A percentile compares a stretch with the other conserved stretches of the same genome.
Conservation (phyloP, 2,797 vertebrate species). For the Parambassis ranga region DNA sequence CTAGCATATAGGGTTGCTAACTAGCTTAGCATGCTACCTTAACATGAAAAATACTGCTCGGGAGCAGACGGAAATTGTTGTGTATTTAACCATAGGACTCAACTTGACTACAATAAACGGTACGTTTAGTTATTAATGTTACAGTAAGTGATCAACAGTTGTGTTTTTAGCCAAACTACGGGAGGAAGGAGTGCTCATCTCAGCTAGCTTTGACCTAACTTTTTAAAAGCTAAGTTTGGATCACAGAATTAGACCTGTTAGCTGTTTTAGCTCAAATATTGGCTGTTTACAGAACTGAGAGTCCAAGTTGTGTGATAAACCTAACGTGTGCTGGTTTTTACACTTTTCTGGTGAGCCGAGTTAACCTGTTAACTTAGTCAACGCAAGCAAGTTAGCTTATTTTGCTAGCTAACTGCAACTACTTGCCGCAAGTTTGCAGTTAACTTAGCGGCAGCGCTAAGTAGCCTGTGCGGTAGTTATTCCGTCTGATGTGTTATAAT, state of each 20-base stretch:
- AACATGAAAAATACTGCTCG: background rate
- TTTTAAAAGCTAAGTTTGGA: conserved; percentile 53
- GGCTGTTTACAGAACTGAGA: rapidly evolving
- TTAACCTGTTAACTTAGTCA: conserved; percentile 1
- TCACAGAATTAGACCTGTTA: background rate
- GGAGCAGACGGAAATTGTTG: background rate
- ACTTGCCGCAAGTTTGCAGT: conserved; percentile 51
- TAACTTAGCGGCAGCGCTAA: conserved; percentile 9
- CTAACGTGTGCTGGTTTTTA: background rate
- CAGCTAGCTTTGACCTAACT: conserved; percentile 63
- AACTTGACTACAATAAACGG: no score
- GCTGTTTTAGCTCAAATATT: no score
- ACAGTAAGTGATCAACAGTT: conserved; percentile 2
- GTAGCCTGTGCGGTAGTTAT: background rate
- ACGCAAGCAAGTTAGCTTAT: conserved; percentile 22
- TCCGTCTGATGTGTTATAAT: background rate
- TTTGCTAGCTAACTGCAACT: conserved; percentile 15
- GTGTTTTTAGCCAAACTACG: background rate
- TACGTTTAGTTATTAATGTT: rapidly evolving
- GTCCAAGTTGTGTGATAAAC: background rate
- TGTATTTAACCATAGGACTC: rapidly evolving
- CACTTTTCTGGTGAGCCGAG: background rate
- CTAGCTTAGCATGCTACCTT: conserved; percentile 62
- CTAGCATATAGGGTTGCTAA: conserved; percentile 55
- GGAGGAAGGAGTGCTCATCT: background rate